Evolutionary conservation across 2,113 vertebrate species (phyloP), one percentile per base, ranked within the genome.

Genomic region (Columba livia): DNA sequence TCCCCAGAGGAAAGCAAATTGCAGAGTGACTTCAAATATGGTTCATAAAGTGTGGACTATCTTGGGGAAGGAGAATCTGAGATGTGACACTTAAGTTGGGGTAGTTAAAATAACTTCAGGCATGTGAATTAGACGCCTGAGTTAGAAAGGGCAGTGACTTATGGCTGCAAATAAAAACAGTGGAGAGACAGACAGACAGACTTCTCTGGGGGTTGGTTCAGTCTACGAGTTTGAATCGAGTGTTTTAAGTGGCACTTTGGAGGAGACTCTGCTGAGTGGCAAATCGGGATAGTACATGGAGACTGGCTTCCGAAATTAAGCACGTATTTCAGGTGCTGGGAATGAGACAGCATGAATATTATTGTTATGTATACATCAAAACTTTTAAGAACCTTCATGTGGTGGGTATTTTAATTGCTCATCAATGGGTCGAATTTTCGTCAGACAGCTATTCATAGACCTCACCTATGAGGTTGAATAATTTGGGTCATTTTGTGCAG

Each of bases 31-130:
- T 92, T 87, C 47, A 75, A 34, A 61, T 50, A 5, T 2, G 17
- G 14, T 40, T 92, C 11, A 14, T 75, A 29, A 84, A 60, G 53
- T 3, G 1, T 0, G 0, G 6, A 5, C 19, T 56, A 0, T 58
- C 18, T 31, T 77, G n/a, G 20, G 71, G 62, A 56, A 57, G 50
- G 60, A 71, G 69, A 56, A 16, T 34, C 31, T 89, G n/a, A 72
- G 81, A 29, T 48, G 50, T 70, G 44, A 70, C 10, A 0, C 54
- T 23, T 34, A 5, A 13, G 13, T 5, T 72, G 20, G 64, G 31
- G 47, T 50, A 61, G 60, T 34, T 84, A 6, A 5, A 26, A 0
- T 34, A 56, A 34, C n/a, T 65, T 65, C 1, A n/a, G 50, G 6
- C 12, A 3, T 13, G 11, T 80, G 9, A 13, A 0, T 67, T 74